Percentiles rank a stretch among this genome's conserved stretches.
These are phyloP conservation scores for Drosophila borborema DNA, from an alignment of 2,888 invertebrate species.

Conservation along the genomic window DNA sequence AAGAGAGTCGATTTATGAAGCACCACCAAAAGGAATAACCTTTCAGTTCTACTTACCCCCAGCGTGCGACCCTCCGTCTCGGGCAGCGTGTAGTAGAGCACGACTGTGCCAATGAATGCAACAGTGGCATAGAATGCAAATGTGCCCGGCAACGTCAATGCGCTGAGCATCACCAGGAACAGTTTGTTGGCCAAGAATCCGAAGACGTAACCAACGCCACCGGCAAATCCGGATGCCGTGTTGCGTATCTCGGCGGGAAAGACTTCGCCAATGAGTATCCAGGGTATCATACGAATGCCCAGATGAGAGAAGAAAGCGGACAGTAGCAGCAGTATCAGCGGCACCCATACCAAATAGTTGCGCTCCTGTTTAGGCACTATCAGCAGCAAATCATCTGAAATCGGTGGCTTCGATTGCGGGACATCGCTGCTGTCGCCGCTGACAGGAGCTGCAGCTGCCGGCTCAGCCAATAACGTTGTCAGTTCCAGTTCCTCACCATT, in stretches of 20 bases:
- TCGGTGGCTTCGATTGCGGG: constrained; percentile 45
- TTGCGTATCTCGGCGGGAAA: constrained; percentile 89
- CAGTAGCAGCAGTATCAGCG: constrained; percentile 88
- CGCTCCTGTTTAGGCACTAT: constrained; percentile 84
- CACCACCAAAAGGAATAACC: too few species aligned
- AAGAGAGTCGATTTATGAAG: too few species aligned
- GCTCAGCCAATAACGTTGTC: constrained; percentile 53
- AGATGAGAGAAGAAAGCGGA: constrained; percentile 90
- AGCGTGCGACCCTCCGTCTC: constrained; percentile 93
- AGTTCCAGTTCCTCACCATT: constrained; percentile 14
- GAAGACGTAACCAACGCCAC: constrained; percentile 91
- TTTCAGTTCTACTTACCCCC: constrained; percentile 67
- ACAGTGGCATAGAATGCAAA: constrained; percentile 90
- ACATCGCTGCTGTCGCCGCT: background rate
- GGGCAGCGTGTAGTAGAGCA: constrained; percentile 90
- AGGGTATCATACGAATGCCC: constrained; percentile 89
- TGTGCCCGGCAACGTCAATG: constrained; percentile 89
- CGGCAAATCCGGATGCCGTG: constrained; percentile 90
- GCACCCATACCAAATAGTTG: constrained; percentile 89
- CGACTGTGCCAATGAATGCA: constrained; percentile 88
- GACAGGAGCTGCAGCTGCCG: constrained; percentile 4
- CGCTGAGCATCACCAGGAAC: constrained; percentile 88
- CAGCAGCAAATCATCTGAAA: constrained; percentile 75
- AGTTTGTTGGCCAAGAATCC: constrained; percentile 91
- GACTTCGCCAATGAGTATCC: constrained; percentile 93